Conservation (phyloP, 2,888 invertebrate genomes). For the Argynnis bischoffii region DNA sequence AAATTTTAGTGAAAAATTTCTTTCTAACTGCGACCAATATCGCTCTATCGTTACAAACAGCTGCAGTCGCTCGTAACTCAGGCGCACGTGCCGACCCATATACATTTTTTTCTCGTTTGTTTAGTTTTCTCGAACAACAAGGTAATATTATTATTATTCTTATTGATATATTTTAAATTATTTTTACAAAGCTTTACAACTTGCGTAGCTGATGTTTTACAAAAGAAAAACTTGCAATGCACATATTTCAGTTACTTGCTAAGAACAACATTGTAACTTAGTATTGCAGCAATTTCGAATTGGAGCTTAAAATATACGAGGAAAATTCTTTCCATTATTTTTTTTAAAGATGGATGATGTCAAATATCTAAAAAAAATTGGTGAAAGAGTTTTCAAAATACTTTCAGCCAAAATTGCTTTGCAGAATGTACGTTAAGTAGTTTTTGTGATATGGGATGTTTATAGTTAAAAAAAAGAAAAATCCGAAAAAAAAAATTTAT, state of each 20-base stretch:
- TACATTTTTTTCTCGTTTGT: constrained; percentile 14
- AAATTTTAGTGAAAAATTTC: constrained; percentile 26
- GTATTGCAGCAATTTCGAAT: too few relatives aligned
- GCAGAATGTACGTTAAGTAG: too few relatives aligned
- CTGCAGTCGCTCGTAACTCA: constrained; percentile 28
- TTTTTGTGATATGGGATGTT: too few relatives aligned
- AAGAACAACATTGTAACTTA: too few relatives aligned
- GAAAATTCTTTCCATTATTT: too few relatives aligned
- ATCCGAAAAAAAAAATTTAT: too few relatives aligned
- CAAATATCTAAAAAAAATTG: too few relatives aligned
- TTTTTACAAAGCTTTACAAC: neutral
- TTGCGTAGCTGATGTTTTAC: neutral
- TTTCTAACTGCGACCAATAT: constrained; percentile 22
- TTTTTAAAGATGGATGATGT: too few relatives aligned
- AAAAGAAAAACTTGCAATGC: neutral
- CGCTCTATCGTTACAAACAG: constrained; percentile 22
- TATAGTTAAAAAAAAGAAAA: too few relatives aligned
- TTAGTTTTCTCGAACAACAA: constrained; percentile 1
- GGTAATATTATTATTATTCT: neutral
- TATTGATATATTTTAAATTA: neutral
- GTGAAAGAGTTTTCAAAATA: too few relatives aligned
- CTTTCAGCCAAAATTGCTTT: too few relatives aligned
- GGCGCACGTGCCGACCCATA: constrained; percentile 24
- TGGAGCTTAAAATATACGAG: too few relatives aligned
- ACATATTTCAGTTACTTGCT: neutral